phyloP scores from a whole-genome alignment of 2,888 invertebrate genomes.

The Tinea semifulvella region DNA sequence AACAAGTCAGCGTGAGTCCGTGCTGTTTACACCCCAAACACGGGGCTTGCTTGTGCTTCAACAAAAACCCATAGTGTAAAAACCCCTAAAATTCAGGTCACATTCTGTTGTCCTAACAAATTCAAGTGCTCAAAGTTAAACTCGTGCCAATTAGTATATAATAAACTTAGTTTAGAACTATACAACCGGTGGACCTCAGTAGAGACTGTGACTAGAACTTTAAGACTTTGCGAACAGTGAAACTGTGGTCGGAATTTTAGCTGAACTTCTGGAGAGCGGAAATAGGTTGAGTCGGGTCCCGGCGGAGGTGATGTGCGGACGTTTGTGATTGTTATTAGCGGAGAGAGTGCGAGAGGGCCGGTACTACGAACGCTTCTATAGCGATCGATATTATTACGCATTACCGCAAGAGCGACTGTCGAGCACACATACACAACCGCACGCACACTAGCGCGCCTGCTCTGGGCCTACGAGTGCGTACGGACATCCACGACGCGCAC shows the following conservation, averaged over 20 bases:
- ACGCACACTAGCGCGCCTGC: conserved; percentile 29
- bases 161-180: conserved; percentile 10
- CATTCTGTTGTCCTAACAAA: not conserved
- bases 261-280: not conserved
- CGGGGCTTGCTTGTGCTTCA: conserved; percentile 17
- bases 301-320: conserved; percentile 12
- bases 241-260: conserved; percentile 4
- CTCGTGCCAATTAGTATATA: conserved; percentile 3
- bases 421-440: conserved; percentile 27
- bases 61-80: conserved; percentile 7
- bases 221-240: not conserved
- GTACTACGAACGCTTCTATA: conserved; percentile 49
- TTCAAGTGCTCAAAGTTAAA: conserved; percentile 5
- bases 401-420: conserved; percentile 33
- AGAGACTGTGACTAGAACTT: conserved; percentile 1
- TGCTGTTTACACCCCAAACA: conserved; percentile 34
- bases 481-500: conserved; percentile 22
- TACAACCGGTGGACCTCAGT: not conserved
- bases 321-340: conserved; percentile 11
- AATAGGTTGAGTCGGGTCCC: conserved; percentile 6
- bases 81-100: not conserved
- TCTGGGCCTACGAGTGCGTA: conserved; percentile 1
- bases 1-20: conserved; percentile 46
- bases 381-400: conserved; percentile 67
- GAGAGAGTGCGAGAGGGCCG: conserved; percentile 30